Evolutionary conservation across 1,140 invertebrate genomes (phyloP).

Genomic region (Drosophila grimshawi): DNA sequence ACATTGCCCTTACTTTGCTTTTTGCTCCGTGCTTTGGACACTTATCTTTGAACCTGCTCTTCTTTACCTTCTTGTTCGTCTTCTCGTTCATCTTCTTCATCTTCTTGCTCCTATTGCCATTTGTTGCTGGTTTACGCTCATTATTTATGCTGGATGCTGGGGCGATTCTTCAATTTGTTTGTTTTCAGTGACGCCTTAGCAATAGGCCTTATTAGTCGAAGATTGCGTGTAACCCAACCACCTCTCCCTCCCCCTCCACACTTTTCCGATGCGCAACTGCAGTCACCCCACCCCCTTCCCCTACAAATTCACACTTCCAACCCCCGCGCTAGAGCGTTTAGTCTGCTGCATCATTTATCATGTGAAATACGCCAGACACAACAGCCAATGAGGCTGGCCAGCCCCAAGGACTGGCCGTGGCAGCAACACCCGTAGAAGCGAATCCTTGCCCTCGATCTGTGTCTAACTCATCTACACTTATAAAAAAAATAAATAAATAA

Average conservation of each 20-base stretch:
- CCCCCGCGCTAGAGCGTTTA: slow-evolving; percentile 63
- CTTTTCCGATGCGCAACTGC: slow-evolving; percentile 6
- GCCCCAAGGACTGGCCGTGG: slow-evolving; percentile 26
- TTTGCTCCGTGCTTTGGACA: not conserved
- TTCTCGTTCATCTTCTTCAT: not conserved
- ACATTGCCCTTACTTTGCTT: no score
- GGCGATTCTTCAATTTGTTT: slow-evolving; percentile 73
- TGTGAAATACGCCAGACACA: slow-evolving; percentile 79
- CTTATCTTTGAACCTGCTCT: not conserved
- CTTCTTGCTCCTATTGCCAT: not conserved
- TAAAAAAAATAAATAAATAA: no score
- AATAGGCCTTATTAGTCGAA: slow-evolving; percentile 56
- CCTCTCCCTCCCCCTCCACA: not conserved
- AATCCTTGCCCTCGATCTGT: slow-evolving; percentile 4
- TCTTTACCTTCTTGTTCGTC: not conserved
- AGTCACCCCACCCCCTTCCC: not conserved
- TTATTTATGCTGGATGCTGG: slow-evolving; percentile 55
- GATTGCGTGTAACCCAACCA: slow-evolving; percentile 9
- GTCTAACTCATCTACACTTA: not conserved
- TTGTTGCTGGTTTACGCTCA: slow-evolving; percentile 46
- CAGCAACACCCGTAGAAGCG: slow-evolving; percentile 4
- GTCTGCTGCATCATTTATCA: slow-evolving; percentile 80
- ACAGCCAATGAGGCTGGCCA: slow-evolving; percentile 52
- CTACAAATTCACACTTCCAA: slow-evolving; percentile 3
- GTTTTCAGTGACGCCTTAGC: slow-evolving; percentile 60